A percentile compares a stretch with the other conserved stretches of the same genome.
Evolutionary conservation across 2,113 vertebrate species (phyloP).

Genomic region (Colius striatus): DNA sequence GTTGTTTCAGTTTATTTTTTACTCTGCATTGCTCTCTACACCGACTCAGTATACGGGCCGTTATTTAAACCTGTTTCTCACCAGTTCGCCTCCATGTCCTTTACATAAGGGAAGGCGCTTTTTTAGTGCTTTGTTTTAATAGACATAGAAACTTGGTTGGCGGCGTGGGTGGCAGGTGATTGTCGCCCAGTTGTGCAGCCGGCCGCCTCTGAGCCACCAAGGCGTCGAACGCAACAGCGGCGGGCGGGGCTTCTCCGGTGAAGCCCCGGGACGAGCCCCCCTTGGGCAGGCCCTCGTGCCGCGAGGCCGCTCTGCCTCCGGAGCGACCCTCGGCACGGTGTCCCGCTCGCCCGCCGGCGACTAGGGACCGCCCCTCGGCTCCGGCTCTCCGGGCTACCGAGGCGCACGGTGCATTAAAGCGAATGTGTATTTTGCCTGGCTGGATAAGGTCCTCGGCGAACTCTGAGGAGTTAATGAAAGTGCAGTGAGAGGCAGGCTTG

Average conservation of each 20-base stretch:
- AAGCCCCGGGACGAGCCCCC: background rate
- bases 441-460: accelerated
- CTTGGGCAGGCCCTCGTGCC: accelerated
- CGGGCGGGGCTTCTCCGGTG: background rate
- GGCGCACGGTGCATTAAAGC: accelerated
- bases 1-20: background rate
- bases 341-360: background rate
- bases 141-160: background rate
- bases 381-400: accelerated
- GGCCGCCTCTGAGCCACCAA: no score
- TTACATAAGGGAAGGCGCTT: accelerated
- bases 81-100: accelerated
- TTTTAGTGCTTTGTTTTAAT: no score
- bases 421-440: background rate
- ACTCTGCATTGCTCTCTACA: accelerated
- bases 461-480: background rate
- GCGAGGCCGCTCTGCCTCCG: accelerated
- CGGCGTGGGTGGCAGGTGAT: accelerated
- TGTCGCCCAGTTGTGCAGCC: accelerated
- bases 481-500: background rate
- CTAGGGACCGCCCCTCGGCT: background rate
- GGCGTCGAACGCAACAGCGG: no score
- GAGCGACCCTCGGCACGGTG: background rate
- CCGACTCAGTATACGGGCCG: no score
- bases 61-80: background rate